Conservation (phyloP, 1,140 invertebrate species). For the Drosophila kurseongensis region DNA sequence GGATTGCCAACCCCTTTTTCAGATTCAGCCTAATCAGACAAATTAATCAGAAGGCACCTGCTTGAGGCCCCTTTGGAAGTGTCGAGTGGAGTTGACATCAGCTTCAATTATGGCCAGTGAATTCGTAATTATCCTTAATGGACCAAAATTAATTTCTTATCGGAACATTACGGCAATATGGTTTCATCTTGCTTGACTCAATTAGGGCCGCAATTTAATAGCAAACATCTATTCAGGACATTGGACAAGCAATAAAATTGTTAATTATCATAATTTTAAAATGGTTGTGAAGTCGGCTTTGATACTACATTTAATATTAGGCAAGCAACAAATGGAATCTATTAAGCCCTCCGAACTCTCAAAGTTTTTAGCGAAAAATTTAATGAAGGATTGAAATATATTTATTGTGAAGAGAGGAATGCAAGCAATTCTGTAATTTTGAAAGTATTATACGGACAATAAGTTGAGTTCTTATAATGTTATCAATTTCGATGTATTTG, state of each 20-base stretch:
- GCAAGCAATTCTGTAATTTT: too few relatives aligned
- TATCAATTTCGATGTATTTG: too few relatives aligned
- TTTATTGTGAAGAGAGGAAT: too few relatives aligned
- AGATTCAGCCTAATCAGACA: conserved; percentile 7
- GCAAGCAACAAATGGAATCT: too few relatives aligned
- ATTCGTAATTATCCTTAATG: conserved; percentile 40
- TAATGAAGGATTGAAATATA: too few relatives aligned
- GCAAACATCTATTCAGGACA: conserved; percentile 7
- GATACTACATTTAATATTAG: not conserved
- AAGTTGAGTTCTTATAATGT: too few relatives aligned
- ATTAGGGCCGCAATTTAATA: conserved; percentile 31
- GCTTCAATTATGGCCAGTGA: conserved; percentile 34
- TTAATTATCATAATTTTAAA: conserved; percentile 28
- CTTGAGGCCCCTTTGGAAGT: conserved; percentile 2
- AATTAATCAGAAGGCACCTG: conserved; percentile 39
- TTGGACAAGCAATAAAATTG: conserved; percentile 24
- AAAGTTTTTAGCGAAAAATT: too few relatives aligned
- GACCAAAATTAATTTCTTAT: conserved; percentile 46
- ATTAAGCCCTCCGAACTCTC: too few relatives aligned
- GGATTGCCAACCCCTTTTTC: not conserved
- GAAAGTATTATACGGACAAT: too few relatives aligned
- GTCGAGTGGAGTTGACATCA: conserved; percentile 42
- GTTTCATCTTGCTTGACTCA: conserved; percentile 16
- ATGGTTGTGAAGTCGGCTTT: not conserved
- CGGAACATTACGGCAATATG: conserved; percentile 43